Evolutionary conservation across 2,888 invertebrate species (phyloP).

Genomic region (Ectobius pallidus): DNA sequence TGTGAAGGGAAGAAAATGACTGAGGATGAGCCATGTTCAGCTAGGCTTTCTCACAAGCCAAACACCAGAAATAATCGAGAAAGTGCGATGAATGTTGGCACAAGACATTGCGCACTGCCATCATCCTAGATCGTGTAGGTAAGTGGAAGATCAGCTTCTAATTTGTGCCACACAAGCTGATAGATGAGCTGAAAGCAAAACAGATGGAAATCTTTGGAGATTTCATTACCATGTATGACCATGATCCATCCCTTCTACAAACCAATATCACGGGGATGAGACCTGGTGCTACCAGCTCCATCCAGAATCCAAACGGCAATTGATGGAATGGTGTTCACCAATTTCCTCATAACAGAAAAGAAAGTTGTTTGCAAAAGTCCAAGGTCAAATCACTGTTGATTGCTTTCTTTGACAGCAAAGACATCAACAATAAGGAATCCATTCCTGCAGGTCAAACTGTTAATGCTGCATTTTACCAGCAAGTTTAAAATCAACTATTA

Average conservation of each 20-base stretch:
- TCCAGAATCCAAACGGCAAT: slow-evolving; percentile 10
- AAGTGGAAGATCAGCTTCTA: too few relatives aligned
- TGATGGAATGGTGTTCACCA: slow-evolving; percentile 1
- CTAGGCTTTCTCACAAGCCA: not conserved
- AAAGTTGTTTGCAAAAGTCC: too few relatives aligned
- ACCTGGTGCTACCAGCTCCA: too few relatives aligned
- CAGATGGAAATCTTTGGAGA: not conserved
- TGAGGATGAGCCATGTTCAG: slow-evolving; percentile 20
- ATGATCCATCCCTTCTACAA: not conserved
- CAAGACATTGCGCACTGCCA: too few relatives aligned
- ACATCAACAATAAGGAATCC: not conserved
- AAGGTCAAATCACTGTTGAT: not conserved
- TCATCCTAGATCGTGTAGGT: too few relatives aligned
- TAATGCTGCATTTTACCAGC: too few relatives aligned
- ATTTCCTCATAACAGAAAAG: slow-evolving; percentile 2
- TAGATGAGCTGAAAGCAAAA: not conserved
- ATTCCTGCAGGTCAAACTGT: not conserved
- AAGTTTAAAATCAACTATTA: too few relatives aligned
- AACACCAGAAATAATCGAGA: slow-evolving; percentile 16
- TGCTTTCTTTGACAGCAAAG: not conserved
- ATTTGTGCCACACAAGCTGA: not conserved
- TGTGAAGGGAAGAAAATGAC: slow-evolving; percentile 15
- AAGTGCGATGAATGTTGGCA: too few relatives aligned
- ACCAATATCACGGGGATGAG: not conserved
- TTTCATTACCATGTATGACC: not conserved